phyloP scores from a whole-genome alignment of 2,888 invertebrate species.

The Amiota communis region DNA sequence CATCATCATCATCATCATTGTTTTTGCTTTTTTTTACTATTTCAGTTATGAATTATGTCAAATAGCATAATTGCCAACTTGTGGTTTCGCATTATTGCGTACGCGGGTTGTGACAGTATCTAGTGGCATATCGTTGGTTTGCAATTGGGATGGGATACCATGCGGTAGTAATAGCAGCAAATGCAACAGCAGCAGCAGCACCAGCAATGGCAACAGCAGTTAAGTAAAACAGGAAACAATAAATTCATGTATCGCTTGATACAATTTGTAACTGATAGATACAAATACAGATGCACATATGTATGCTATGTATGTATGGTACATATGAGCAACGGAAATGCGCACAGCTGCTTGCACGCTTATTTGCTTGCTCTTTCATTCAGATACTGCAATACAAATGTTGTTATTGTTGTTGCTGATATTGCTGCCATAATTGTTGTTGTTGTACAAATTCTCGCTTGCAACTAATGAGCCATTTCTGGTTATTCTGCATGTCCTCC shows the following conservation, averaged over 20 bases:
- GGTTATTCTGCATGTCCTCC: background rate
- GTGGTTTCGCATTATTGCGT: conserved; percentile 36
- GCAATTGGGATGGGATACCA: conserved; percentile 22
- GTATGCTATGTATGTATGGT: no score
- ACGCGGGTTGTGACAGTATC: background rate
- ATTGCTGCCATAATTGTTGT: background rate
- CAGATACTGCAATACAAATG: background rate
- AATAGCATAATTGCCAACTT: conserved; percentile 68
- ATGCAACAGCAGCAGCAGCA: no score
- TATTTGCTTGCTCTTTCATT: background rate
- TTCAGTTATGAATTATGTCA: conserved; percentile 68
- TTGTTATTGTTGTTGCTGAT: conserved; percentile 12
- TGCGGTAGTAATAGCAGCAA: conserved; percentile 37
- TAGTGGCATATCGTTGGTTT: background rate
- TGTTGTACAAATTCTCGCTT: conserved; percentile 3
- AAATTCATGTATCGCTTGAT: conserved; percentile 69
- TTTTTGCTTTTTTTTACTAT: conserved; percentile 10
- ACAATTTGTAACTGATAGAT: conserved; percentile 67
- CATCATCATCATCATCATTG: conserved; percentile 9
- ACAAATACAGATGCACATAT: conserved; percentile 30
- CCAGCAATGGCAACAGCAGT: background rate
- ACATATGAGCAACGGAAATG: conserved; percentile 54
- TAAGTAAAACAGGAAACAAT: conserved; percentile 66
- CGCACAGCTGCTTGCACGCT: conserved; percentile 44
- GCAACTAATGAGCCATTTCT: conserved; percentile 10